Percentiles rank a stretch among this genome's conserved stretches.
These are phyloP conservation scores for Trididemnum nubilum DNA, from an alignment of 23 tunicate genomes.

Conservation along the genomic window DNA sequence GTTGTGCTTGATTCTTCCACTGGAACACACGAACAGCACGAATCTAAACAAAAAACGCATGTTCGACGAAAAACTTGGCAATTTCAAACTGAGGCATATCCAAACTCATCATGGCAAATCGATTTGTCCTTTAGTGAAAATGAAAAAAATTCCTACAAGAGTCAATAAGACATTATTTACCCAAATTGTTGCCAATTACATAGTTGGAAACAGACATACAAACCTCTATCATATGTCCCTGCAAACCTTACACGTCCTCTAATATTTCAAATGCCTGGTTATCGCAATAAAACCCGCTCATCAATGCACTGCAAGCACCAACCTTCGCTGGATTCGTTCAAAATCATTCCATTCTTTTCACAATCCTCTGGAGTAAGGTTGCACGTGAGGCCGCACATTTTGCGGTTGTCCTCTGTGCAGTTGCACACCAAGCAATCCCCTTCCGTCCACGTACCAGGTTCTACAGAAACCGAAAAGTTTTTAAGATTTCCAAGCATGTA, in stretches of 20 bases:
- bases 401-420: conserved; percentile 47
- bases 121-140: too few species aligned
- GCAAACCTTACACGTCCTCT: too few species aligned
- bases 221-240: too few species aligned
- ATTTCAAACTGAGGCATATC: too few species aligned
- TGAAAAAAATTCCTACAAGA: too few species aligned
- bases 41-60: conserved; percentile 17
- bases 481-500: background rate
- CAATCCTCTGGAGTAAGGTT: conserved; percentile 42
- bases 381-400: conserved; percentile 34
- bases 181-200: too few species aligned
- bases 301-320: background rate
- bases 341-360: conserved; percentile 30
- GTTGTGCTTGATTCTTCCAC: conserved; percentile 15
- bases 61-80: too few species aligned
- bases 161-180: too few species aligned
- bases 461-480: conserved; percentile 18
- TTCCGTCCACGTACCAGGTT: conserved; percentile 50
- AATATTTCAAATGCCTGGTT: too few species aligned
- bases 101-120: too few species aligned
- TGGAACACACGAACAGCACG: conserved; percentile 8
- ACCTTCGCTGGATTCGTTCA: conserved; percentile 16
- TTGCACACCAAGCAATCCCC: conserved; percentile 71
- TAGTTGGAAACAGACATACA: too few species aligned
- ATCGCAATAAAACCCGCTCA: too few species aligned